A percentile compares a stretch with the other conserved stretches of the same genome.
Conservation (phyloP, 2,888 invertebrate genomes). For the Polymixis lichenea region DNA sequence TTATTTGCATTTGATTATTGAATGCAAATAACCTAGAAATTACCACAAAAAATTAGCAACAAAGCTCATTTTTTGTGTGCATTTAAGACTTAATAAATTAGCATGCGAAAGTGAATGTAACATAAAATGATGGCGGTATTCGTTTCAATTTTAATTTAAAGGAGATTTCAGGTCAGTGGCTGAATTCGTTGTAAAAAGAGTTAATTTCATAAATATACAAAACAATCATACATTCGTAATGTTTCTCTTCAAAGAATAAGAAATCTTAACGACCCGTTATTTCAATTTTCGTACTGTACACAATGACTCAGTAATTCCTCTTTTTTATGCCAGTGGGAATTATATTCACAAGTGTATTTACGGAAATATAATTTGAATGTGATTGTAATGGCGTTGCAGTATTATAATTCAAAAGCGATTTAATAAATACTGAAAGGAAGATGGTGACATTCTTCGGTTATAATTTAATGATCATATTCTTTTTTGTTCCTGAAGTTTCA, state of each 20-base stretch:
- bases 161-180: conserved; percentile 20
- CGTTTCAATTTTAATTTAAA: conserved; percentile 16
- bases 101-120: neutral
- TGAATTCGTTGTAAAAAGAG: conserved; percentile 49
- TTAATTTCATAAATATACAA: conserved; percentile 54
- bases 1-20: neutral
- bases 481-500: conserved; percentile 21
- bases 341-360: conserved; percentile 49
- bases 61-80: neutral
- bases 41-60: no score
- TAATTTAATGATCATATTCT: conserved; percentile 24
- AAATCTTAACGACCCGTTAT: conserved; percentile 57
- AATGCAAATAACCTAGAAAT: no score
- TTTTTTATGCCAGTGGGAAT: conserved; percentile 61
- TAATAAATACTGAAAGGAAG: conserved; percentile 17
- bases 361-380: conserved; percentile 45
- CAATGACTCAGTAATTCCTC: conserved; percentile 41
- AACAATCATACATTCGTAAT: conserved; percentile 56
- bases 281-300: conserved; percentile 55
- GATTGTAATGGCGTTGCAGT: conserved; percentile 39
- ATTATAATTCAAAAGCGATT: conserved; percentile 22
- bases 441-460: conserved; percentile 18
- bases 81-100: neutral
- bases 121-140: neutral
- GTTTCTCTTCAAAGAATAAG: conserved; percentile 54